A percentile compares a stretch with the other conserved stretches of the same genome.
Conservation (phyloP, 2,888 invertebrate genomes). For the Meghimatium bilineatum region DNA sequence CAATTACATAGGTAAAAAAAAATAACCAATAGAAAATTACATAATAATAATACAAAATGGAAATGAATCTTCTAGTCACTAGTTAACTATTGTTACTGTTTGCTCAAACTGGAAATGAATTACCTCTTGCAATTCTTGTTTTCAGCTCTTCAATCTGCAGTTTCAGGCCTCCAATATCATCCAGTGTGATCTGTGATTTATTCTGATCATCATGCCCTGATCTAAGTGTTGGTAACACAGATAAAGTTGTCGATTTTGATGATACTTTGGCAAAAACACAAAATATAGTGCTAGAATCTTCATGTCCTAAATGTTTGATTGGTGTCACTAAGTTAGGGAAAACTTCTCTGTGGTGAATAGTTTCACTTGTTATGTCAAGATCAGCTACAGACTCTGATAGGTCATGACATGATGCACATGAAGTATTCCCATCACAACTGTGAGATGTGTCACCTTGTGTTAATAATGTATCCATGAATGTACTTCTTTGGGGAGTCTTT, state of each 20-base stretch:
- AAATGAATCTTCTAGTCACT: too few relatives aligned
- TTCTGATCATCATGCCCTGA: neutral
- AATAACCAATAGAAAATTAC: too few relatives aligned
- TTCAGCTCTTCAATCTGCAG: constrained; percentile 36
- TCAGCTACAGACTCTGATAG: constrained; percentile 21
- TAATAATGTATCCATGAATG: neutral
- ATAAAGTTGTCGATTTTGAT: constrained; percentile 12
- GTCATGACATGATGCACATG: constrained; percentile 6
- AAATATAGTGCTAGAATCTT: neutral
- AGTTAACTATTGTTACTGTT: neutral
- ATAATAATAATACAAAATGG: too few relatives aligned
- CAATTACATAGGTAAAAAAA: too few relatives aligned
- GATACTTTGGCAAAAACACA: constrained; percentile 31
- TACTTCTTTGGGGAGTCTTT: neutral
- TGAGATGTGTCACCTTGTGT: neutral
- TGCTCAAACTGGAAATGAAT: neutral
- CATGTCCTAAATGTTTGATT: neutral
- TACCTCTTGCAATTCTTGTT: constrained; percentile 42
- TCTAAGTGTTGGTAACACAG: constrained; percentile 2
- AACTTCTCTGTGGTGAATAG: neutral
- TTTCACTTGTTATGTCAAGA: constrained; percentile 24
- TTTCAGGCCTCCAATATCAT: constrained; percentile 40
- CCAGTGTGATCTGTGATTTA: constrained; percentile 6
- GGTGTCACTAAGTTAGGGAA: constrained; percentile 30
- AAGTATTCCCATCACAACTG: constrained; percentile 1